Base-by-base conservation (phyloP, 2,888 invertebrate species). In the Coecobrya sp. region DNA sequence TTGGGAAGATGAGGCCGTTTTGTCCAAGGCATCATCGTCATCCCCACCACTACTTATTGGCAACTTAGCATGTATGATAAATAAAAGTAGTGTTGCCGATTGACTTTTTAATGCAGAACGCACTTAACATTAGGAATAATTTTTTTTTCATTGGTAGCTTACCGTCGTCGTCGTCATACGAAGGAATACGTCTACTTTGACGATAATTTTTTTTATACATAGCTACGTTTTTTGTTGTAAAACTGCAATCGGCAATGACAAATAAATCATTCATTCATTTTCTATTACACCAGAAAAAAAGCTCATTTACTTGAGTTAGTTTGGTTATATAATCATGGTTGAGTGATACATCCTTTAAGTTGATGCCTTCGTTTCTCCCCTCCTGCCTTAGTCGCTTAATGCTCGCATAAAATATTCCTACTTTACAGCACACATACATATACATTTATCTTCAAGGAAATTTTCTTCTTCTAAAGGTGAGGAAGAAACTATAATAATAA, bases 391-490 rank as follows among this genome's bases (percentile, higher is more conserved):
- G 55, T n/a, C 68, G 30, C 55, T 84, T 59, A 42, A 45, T 70
- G 42, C 62, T 25, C 68, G 68, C 85, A 68, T 49, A 70, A 49
- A 49, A 36, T 11, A 73, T 76, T 52, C 76, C 45, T 49, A 2
- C 1, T 16, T 25, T 49, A 85, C 36, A 45, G n/a, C n/a, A n/a
- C n/a, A n/a, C 19, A 45, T 30, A 62, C 16, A 10, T 27, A 11
- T 42, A 68, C 62, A 86, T 65, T 42, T 42, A 22, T 36, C 25
- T 79, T 92, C 92, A 92, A 92, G 87, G 92, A 65, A 79, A 62
- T 45, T 45, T 19, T 36, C 62, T 59, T 36, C n/a, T 7, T 82
- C 42, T 73, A 85, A 76, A 87, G 86, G 88, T 85, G 79, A 85
- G 59, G 65, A 88, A 91, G 87, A 82, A 86, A 65, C 5, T 27